Percentiles rank a stretch among this genome's conserved stretches.
Evolutionary conservation across 92 coral and sea anemone genomes (phyloP).

Genomic region (Isaurus tuberculatus): DNA sequence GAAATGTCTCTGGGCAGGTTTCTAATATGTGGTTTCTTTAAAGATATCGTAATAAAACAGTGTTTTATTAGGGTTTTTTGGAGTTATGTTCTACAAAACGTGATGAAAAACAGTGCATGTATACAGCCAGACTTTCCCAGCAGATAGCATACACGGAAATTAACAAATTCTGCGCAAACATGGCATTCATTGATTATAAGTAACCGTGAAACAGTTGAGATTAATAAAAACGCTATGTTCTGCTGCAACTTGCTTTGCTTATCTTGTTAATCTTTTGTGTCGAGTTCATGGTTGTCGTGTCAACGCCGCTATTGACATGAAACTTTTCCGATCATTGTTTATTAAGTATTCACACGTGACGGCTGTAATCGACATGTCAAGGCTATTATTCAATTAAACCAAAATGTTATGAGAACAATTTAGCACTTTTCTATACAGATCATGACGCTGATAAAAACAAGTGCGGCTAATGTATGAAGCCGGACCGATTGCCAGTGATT

Average conservation of each 20-base stretch:
- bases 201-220: not conserved
- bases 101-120: too few species aligned
- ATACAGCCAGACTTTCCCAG: too few species aligned
- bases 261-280: constrained; percentile 31
- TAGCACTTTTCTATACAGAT: constrained; percentile 23
- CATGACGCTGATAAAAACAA: not conserved
- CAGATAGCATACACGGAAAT: too few species aligned
- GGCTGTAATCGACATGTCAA: constrained; percentile 38
- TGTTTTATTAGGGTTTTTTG: too few species aligned
- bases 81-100: too few species aligned
- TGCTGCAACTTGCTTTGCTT: not conserved
- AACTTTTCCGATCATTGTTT: constrained; percentile 43
- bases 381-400: constrained; percentile 37
- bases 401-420: constrained; percentile 47
- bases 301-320: constrained; percentile 39
- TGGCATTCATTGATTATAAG: not conserved
- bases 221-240: not conserved
- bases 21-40: too few species aligned
- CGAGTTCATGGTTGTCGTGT: constrained; percentile 35
- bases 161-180: not conserved
- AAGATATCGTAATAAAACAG: too few species aligned
- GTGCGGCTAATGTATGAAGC: constrained; percentile 1
- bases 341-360: constrained; percentile 47
- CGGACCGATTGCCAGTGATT: not conserved
- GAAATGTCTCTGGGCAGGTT: too few species aligned